Percentiles rank a stretch among this genome's conserved stretches.
Evolutionary conservation across 2,113 vertebrate species (phyloP).

Genomic region (Reinhardtius hippoglossoides): DNA sequence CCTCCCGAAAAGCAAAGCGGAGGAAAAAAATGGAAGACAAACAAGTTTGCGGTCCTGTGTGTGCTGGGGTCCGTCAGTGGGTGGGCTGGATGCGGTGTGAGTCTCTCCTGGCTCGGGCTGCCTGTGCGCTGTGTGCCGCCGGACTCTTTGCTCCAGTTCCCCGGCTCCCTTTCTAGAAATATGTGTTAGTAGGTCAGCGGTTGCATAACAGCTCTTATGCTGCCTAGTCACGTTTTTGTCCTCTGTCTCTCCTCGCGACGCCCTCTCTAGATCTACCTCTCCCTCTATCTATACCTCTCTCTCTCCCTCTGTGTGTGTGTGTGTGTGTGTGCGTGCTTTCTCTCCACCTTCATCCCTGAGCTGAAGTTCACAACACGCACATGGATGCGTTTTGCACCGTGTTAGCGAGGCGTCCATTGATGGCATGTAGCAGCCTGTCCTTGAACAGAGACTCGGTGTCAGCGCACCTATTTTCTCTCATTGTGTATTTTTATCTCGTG

Average conservation of each 20-base stretch:
- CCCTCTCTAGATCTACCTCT: not conserved
- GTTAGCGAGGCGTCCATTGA: not conserved
- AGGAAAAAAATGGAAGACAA: not conserved
- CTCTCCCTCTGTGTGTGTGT: not conserved
- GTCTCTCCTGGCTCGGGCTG: slow-evolving; percentile 64
- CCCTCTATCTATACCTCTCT: slow-evolving; percentile 4
- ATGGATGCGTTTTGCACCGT: too few relatives aligned
- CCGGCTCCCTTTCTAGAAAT: slow-evolving; percentile 79
- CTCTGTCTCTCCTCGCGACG: slow-evolving; percentile 54
- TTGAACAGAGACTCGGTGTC: not conserved
- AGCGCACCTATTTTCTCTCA: too few relatives aligned
- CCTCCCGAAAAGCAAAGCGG: slow-evolving; percentile 23
- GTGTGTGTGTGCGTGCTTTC: too few relatives aligned
- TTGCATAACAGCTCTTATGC: slow-evolving; percentile 86
- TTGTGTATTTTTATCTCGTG: too few relatives aligned
- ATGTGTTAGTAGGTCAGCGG: slow-evolving; percentile 89
- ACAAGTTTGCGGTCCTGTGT: slow-evolving; percentile 4
- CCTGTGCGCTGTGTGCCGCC: slow-evolving; percentile 65
- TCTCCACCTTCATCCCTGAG: not conserved
- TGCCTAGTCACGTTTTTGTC: slow-evolving; percentile 85
- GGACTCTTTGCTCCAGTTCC: slow-evolving; percentile 83
- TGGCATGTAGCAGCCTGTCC: not conserved
- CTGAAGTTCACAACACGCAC: too few relatives aligned
- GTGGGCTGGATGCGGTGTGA: slow-evolving; percentile 27
- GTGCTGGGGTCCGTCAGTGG: slow-evolving; percentile 13